Percentiles rank a stretch among this genome's conserved stretches.
phyloP scores from a whole-genome alignment of 1,140 invertebrate genomes.

The Drosophila erecta region DNA sequence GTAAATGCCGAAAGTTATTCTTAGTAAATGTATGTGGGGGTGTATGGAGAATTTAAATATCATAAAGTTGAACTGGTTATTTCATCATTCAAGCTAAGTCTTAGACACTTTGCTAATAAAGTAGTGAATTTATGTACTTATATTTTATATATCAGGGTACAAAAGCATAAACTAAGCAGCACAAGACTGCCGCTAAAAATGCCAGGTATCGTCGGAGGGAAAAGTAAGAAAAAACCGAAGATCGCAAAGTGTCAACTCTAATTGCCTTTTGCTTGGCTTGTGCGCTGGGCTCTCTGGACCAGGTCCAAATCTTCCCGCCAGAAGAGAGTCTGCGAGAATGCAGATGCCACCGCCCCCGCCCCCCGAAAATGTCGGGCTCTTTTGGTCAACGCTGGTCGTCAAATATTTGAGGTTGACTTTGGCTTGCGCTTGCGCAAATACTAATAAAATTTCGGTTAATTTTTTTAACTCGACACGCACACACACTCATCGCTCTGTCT shows the following conservation, averaged over 20 bases:
- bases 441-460: slow-evolving; percentile 84
- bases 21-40: slow-evolving; percentile 1
- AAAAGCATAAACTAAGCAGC: no score
- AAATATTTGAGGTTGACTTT: slow-evolving; percentile 80
- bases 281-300: slow-evolving; percentile 25
- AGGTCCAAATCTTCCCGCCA: slow-evolving; percentile 12
- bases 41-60: neutral
- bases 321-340: slow-evolving; percentile 30
- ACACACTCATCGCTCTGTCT: slow-evolving; percentile 1
- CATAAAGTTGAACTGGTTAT: slow-evolving; percentile 9
- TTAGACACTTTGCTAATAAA: neutral
- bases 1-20: slow-evolving; percentile 13
- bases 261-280: slow-evolving; percentile 78
- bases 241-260: slow-evolving; percentile 83
- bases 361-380: slow-evolving; percentile 28
- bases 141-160: neutral
- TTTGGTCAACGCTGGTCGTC: slow-evolving; percentile 59
- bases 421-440: slow-evolving; percentile 82
- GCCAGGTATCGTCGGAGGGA: neutral
- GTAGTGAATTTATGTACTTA: neutral
- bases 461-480: slow-evolving; percentile 82
- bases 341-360: slow-evolving; percentile 15
- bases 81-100: neutral
- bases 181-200: no score
- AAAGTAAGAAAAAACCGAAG: slow-evolving; percentile 30